Percentiles rank a stretch among this genome's conserved stretches.
These are phyloP conservation scores for Gisinianus flammeolus DNA, from an alignment of 2,888 invertebrate genomes.

Conservation along the genomic window DNA sequence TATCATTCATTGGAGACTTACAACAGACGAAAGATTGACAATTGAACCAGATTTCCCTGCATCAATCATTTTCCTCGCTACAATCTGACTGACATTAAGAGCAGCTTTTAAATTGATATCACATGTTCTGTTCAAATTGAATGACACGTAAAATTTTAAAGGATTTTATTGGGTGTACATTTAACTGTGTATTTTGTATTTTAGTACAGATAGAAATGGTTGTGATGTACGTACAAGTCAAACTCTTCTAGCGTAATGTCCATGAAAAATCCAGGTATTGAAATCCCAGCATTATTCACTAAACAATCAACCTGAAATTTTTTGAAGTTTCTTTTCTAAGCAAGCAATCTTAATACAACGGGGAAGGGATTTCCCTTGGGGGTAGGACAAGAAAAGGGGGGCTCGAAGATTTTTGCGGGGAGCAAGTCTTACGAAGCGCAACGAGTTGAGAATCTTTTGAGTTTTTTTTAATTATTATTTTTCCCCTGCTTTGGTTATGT, in stretches of 20 bases:
- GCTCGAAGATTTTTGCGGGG: too few species aligned
- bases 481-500: too few species aligned
- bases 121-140: not conserved
- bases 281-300: slow-evolving; percentile 1
- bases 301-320: slow-evolving; percentile 7
- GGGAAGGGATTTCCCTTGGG: too few species aligned
- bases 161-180: not conserved
- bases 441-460: too few species aligned
- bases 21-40: slow-evolving; percentile 64
- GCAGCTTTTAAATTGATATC: slow-evolving; percentile 62
- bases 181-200: too few species aligned
- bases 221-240: not conserved
- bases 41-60: slow-evolving; percentile 62
- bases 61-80: slow-evolving; percentile 62
- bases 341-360: too few species aligned
- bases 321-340: too few species aligned
- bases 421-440: too few species aligned
- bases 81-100: slow-evolving; percentile 64
- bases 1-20: slow-evolving; percentile 1
- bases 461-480: too few species aligned
- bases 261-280: not conserved
- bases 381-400: too few species aligned
- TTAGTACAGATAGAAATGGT: not conserved
- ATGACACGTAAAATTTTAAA: not conserved
- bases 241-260: slow-evolving; percentile 12